A percentile compares a stretch with the other conserved stretches of the same genome.
Evolutionary conservation across 2,113 vertebrate genomes (phyloP).

Genomic region (Hippocampus mohnikei): DNA sequence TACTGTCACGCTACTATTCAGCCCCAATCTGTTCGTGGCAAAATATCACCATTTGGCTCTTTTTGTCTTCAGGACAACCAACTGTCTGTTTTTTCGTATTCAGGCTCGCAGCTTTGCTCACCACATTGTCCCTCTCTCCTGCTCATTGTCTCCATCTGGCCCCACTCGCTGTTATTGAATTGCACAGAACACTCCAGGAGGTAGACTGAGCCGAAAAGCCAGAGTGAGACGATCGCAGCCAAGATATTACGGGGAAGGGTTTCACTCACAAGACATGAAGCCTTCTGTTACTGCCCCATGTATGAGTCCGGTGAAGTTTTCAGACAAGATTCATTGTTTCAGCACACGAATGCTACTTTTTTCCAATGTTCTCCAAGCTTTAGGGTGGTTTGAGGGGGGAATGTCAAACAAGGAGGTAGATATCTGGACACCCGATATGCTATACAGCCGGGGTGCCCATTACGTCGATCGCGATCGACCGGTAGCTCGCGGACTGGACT

Average conservation of each 20-base stretch:
- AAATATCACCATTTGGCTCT: slow-evolving; percentile 67
- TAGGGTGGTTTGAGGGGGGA: background rate
- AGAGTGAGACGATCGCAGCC: slow-evolving; percentile 38
- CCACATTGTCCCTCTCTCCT: slow-evolving; percentile 59
- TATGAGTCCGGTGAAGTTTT: slow-evolving; percentile 8
- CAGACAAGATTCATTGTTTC: background rate
- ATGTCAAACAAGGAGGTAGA: too few relatives aligned
- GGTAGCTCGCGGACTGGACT: too few relatives aligned
- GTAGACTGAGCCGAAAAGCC: slow-evolving; percentile 33
- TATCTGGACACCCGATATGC: too few relatives aligned
- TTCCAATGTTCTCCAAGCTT: background rate
- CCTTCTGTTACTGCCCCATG: slow-evolving; percentile 41
- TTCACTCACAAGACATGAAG: slow-evolving; percentile 38
- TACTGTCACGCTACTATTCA: slow-evolving; percentile 71
- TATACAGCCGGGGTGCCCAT: too few relatives aligned
- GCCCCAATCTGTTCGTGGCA: slow-evolving; percentile 62
- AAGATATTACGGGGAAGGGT: slow-evolving; percentile 41
- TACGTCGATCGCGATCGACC: too few relatives aligned
- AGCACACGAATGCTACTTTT: background rate
- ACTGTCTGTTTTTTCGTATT: slow-evolving; percentile 66
- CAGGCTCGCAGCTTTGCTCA: slow-evolving; percentile 51
- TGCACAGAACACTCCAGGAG: slow-evolving; percentile 43
- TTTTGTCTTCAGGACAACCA: slow-evolving; percentile 66
- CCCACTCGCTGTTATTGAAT: slow-evolving; percentile 62
- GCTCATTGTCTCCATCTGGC: slow-evolving; percentile 59